These are phyloP conservation scores for Eulemur albifrons DNA, from an alignment of 2,797 vertebrate species.

Conservation along the genomic window DNA sequence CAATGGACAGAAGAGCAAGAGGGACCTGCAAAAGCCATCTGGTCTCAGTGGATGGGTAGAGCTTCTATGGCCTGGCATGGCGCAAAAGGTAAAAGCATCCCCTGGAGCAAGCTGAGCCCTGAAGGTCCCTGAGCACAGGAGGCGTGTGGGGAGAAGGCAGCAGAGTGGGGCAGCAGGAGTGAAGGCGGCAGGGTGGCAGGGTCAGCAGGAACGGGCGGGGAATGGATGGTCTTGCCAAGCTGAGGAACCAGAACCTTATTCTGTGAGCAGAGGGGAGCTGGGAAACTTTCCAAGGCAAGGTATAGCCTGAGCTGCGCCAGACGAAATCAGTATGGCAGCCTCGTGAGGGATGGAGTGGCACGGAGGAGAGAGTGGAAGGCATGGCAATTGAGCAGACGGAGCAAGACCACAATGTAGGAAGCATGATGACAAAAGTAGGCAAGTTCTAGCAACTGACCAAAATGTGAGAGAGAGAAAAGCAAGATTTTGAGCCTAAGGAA, in stretches of 20 bases:
- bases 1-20: background rate
- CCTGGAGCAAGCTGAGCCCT: background rate
- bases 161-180: background rate
- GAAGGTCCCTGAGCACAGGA: background rate
- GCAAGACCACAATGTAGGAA: background rate
- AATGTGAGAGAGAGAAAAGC: background rate
- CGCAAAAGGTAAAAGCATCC: background rate
- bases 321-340: background rate
- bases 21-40: background rate
- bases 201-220: background rate
- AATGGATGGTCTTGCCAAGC: background rate
- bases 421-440: background rate
- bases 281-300: background rate
- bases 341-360: background rate
- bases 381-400: background rate
- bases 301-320: background rate
- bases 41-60: background rate
- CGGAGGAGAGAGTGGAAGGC: background rate
- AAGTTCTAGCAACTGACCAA: background rate
- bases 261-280: background rate
- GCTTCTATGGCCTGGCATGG: background rate
- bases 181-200: background rate
- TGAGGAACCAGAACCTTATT: background rate
- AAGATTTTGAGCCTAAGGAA: background rate
- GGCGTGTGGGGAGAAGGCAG: accelerated